Evolutionary conservation across 2,888 invertebrate genomes (phyloP), one percentile per base, ranked within the genome.

Genomic region (Microctonus hyperodae): DNA sequence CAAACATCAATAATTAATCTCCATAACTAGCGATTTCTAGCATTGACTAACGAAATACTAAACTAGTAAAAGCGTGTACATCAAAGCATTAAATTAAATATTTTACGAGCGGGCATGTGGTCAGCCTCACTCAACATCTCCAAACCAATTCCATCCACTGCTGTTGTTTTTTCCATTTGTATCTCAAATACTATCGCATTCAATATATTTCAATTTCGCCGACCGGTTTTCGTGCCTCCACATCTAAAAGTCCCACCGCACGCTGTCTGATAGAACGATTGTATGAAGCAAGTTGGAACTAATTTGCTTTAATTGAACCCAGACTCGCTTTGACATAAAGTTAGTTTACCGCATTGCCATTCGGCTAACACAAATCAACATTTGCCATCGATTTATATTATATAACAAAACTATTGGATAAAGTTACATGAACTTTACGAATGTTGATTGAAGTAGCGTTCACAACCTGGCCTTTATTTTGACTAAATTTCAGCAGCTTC

Each of bases 51-150:
- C n/a, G n/a, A n/a, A n/a, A n/a, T n/a, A n/a, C n/a, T n/a, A 51
- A 55, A n/a, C 10, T 16, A 25, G n/a, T 11, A 20, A 59, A 50
- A 33, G 16, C 11, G 33, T 13, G 33, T 13, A 35, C 20, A 33
- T 33, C 60, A 20, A 31, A 60, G 50, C 10, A 48, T 20, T 20
- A 23, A 28, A 25, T 60, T 22, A 44, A 60, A 33, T 31, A 25
- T n/a, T 25, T 33, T 60, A 50, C 50, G 60, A 60, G 60, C 48
- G 60, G 44, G 31, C 31, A 22, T 60, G 60, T 22, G 60, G 60
- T 60, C 11, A 31, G 33, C 60, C 31, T 31, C 7, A 31, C n/a
- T n/a, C n/a, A n/a, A n/a, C n/a, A n/a, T n/a, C n/a, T n/a, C n/a
- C n/a, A n/a, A n/a, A 31, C 31, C 3, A 31, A 3, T 31, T 5